Conservation (phyloP, 2,113 vertebrate genomes). For the Cyphomyrus plagiostoma region DNA sequence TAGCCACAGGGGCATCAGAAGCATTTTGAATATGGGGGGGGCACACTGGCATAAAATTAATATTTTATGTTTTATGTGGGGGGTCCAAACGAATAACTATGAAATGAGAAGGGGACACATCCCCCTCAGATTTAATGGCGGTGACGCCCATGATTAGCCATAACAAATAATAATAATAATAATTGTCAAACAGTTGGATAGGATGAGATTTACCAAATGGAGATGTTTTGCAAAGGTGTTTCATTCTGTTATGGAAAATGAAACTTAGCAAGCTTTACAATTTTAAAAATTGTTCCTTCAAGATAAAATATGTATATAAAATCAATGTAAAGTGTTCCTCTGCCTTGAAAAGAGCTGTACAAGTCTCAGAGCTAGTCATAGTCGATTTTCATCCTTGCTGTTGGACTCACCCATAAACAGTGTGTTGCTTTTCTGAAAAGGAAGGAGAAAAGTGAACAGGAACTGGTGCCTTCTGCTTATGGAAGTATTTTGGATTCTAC, state of each 20-base stretch:
- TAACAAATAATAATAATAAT: not conserved
- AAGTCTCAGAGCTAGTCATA: not conserved
- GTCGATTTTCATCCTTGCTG: not conserved
- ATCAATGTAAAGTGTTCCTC: not conserved
- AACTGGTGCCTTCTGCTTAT: not conserved
- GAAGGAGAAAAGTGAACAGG: not conserved
- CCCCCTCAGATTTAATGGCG: too few relatives aligned
- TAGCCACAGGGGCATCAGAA: not conserved
- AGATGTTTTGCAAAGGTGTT: too few relatives aligned
- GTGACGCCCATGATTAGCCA: not conserved
- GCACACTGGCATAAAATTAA: too few relatives aligned
- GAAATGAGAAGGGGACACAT: too few relatives aligned
- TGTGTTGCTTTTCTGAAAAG: not conserved
- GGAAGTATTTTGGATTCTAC: not conserved
- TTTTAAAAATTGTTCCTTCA: not conserved
- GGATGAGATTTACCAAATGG: not conserved
- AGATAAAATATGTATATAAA: not conserved
- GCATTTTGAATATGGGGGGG: too few relatives aligned
- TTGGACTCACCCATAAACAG: not conserved
- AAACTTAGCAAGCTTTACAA: not conserved
- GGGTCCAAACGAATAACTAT: too few relatives aligned
- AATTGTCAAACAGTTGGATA: not conserved
- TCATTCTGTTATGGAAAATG: too few relatives aligned
- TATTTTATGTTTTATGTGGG: too few relatives aligned
- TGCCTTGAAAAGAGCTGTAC: not conserved